A percentile compares a stretch with the other conserved stretches of the same genome.
These are phyloP conservation scores for Zaprionus ornatus DNA, from an alignment of 1,140 invertebrate species.

Conservation along the genomic window DNA sequence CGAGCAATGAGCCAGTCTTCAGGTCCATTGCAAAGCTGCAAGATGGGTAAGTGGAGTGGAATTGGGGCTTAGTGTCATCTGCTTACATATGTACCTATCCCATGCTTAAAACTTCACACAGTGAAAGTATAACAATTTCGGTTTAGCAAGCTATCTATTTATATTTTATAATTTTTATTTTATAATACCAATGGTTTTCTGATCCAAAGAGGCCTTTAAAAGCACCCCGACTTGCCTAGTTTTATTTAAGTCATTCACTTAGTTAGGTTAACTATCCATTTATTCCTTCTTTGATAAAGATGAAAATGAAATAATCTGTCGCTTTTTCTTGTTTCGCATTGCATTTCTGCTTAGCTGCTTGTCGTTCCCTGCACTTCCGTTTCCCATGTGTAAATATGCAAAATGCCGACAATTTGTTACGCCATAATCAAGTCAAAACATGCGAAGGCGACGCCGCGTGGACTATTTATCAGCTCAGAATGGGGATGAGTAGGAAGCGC, in stretches of 20 bases:
- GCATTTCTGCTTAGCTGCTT: constrained; percentile 27
- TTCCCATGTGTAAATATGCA: constrained; percentile 60
- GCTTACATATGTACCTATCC: no score
- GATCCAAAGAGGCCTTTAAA: no score
- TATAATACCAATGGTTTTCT: no score
- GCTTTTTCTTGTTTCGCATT: constrained; percentile 1
- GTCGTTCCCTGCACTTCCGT: constrained; percentile 24
- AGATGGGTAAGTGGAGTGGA: neutral
- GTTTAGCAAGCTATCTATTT: no score
- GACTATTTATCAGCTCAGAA: constrained; percentile 71
- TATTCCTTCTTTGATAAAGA: constrained; percentile 13
- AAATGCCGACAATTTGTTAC: constrained; percentile 80
- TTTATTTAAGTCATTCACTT: neutral
- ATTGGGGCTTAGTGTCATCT: no score
- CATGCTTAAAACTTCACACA: no score
- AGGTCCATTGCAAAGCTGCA: constrained; percentile 79
- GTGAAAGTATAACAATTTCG: no score
- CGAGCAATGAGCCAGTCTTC: constrained; percentile 86
- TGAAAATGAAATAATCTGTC: neutral
- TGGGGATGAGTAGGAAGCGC: neutral
- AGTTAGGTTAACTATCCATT: constrained; percentile 26
- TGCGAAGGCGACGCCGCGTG: constrained; percentile 63
- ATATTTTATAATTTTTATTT: no score
- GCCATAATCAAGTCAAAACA: constrained; percentile 80
- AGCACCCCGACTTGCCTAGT: no score